Base-by-base conservation (phyloP, 2,113 vertebrate genomes). In the Australoheros scitulus region DNA sequence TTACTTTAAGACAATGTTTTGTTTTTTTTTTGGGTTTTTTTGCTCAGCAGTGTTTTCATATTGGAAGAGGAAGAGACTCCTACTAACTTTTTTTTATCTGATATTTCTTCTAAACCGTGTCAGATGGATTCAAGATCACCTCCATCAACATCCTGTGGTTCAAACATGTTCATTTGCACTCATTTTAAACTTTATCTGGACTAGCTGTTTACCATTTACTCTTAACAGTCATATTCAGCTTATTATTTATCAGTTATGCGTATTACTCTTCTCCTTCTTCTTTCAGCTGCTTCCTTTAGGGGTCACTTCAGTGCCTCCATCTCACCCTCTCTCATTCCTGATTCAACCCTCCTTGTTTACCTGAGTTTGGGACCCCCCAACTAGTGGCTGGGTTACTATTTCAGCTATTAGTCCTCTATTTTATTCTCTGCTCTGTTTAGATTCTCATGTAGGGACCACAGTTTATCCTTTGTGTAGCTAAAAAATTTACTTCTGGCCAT, bases 61-160 rank as follows among this genome's bases (percentile, higher is more conserved):
- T 34, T 1, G 6, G 32, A 34, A 34, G 32, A 50, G 15, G 14
- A 2, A 6, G 20, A 2, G 29, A 32, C 0, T 0, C 18, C 47
- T 29, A 22, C 50, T 14, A 70, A 18, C 0, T 29, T 17, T 70
- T 70, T 15, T 50, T 70, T 7, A 29, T 50, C 41, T 50, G 24
- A 70, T 70, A 50, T 70, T 70, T 70, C 26, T 50, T 9, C 41
- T 29, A 50, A 50, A n/a, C 38, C 1, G 13, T 14, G 10, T 68
- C 41, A 68, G 47, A 18, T 22, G 18, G 64, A 68, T 43, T 68
- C 24, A 47, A 47, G 24, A 43, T 50, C 41, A 50, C 15, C 0
- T 50, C 50, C 9, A 50, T 70, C 5, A 29, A 18, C 43, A 13
- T 70, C 26, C 41, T 50, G 3, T 50, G 6, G 65, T 50, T 70